Conservation (phyloP, 1,140 invertebrate genomes). For the Hycleus cichorii region DNA sequence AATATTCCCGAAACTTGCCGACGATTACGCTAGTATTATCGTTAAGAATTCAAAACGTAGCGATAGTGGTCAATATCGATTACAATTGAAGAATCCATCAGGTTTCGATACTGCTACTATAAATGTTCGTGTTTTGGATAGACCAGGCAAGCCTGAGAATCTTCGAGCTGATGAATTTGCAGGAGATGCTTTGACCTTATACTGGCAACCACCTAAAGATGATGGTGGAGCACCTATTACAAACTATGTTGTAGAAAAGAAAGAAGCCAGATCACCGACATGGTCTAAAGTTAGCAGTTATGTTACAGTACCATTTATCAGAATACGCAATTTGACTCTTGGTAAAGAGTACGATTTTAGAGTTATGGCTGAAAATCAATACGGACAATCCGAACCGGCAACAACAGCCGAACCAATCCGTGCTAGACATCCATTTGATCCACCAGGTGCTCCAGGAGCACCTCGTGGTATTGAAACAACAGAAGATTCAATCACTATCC, state of each 20-base stretch:
- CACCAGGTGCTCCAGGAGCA: conserved; percentile 80
- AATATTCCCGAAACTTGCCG: conserved; percentile 75
- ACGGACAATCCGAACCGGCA: conserved; percentile 89
- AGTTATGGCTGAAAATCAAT: conserved; percentile 95
- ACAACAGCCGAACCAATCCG: conserved; percentile 80
- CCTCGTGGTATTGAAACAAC: conserved; percentile 80
- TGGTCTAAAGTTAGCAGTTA: conserved; percentile 92
- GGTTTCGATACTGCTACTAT: conserved; percentile 91
- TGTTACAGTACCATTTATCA: conserved; percentile 77
- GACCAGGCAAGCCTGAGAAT: conserved; percentile 80
- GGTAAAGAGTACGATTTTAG: conserved; percentile 94
- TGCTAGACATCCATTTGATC: conserved; percentile 92
- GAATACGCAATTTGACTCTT: conserved; percentile 85
- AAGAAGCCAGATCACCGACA: conserved; percentile 68
- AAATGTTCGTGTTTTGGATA: conserved; percentile 90
- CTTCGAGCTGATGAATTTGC: conserved; percentile 87
- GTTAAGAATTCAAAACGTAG: conserved; percentile 85
- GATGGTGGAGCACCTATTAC: conserved; percentile 93
- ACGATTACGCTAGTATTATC: conserved; percentile 83
- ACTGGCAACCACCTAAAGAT: conserved; percentile 93
- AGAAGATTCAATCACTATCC: conserved; percentile 89
- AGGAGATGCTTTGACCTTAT: conserved; percentile 89
- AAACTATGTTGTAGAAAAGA: conserved; percentile 95
- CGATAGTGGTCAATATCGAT: conserved; percentile 86
- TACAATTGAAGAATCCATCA: conserved; percentile 89